A percentile compares a stretch with the other conserved stretches of the same genome.
phyloP scores from a whole-genome alignment of 2,888 invertebrate species.

The Pinctada fucata region DNA sequence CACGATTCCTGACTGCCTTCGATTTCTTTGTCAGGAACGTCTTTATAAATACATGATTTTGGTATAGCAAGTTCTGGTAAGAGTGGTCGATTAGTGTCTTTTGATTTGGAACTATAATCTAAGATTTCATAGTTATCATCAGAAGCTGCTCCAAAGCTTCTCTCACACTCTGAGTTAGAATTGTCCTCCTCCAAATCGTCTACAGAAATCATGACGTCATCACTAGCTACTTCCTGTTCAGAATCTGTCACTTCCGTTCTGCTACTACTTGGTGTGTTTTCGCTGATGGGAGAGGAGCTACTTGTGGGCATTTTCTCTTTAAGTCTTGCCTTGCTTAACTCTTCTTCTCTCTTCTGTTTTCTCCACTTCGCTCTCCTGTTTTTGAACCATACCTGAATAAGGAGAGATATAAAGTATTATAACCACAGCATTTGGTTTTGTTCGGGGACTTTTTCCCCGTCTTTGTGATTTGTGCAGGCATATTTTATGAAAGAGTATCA shows the following conservation, averaged over 20 bases:
- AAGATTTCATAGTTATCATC: not conserved
- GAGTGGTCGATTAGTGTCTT: too few species aligned
- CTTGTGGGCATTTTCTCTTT: conserved; percentile 17
- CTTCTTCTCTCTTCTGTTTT: conserved; percentile 89
- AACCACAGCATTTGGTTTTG: too few species aligned
- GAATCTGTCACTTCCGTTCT: not conserved
- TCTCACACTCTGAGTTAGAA: not conserved
- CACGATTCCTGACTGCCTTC: too few species aligned
- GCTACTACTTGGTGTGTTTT: not conserved
- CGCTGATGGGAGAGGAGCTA: conserved; percentile 4
- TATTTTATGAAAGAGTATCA: too few species aligned
- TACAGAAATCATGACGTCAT: not conserved
- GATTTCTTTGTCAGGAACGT: too few species aligned
- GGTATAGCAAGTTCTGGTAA: too few species aligned
- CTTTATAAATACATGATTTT: too few species aligned
- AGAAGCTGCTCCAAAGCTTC: not conserved
- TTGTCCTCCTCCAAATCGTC: not conserved
- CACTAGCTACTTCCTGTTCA: not conserved
- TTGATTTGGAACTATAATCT: not conserved
- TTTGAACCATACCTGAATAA: conserved; percentile 86
- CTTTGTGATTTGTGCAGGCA: too few species aligned
- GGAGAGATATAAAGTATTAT: not conserved
- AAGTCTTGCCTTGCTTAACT: conserved; percentile 44
- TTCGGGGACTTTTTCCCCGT: too few species aligned
- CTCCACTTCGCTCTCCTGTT: conserved; percentile 98